Evolutionary conservation across 2,797 vertebrate species (phyloP), one percentile per base, ranked within the genome.

Genomic region (Eulemur coronatus): DNA sequence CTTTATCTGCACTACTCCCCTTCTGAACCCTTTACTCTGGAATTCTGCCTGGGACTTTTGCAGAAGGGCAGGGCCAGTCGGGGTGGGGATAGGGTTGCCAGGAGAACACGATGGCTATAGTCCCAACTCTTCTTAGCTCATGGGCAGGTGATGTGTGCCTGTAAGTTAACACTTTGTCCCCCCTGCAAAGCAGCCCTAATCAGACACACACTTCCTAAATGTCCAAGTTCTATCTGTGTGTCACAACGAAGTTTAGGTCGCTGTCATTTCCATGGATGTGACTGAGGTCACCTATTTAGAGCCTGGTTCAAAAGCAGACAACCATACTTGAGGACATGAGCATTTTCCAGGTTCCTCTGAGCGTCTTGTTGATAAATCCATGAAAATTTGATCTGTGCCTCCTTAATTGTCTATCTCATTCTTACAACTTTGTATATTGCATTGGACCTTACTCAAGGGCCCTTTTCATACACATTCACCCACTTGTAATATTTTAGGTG

Each of bases 121-220:
- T 11, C 5, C 33, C 38, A 1, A 72, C 18, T 55, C 63, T 30
- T 4, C 12, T 82, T 13, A 24, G 1, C 98, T 98, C 98, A 98
- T 98, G 50, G 70, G 41, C 9, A 26, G 22, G 9, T 26, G 55
- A 57, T 57, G 9, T 9, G 1, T 9, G 26, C 35, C 14, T 57
- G 11, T 55, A 73, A n/a, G 35, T 70, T 79, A 84, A 75, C 75
- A 35, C 30, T 55, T 55, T 12, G 18, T 61, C 24, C 52, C 61
- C 7, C 43, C 7, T 20, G 11, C 33, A 35, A 22, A 18, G 12
- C 52, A 46, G 61, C 35, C 41, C 43, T 89, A 5, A 65, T 57
- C 6, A 24, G 11, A 46, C 10, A 41, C 20, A 43, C 18, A 70
- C 50, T 69, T 79, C 17, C 55, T 86, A 38, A 91, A 22, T n/a